Evolutionary conservation across 1,140 invertebrate genomes (phyloP).

Genomic region (Bombus haemorrhoidalis): DNA sequence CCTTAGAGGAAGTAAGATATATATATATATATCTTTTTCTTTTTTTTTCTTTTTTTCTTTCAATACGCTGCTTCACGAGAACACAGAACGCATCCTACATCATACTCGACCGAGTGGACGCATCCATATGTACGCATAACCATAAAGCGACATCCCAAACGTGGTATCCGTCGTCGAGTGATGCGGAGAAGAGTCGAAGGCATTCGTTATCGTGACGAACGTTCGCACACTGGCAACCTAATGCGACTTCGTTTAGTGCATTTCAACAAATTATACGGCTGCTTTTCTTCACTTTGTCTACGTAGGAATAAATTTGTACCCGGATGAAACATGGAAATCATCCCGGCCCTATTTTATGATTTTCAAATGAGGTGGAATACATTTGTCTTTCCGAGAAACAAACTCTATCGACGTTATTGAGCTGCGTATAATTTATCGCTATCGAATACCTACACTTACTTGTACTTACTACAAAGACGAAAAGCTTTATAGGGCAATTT

Average conservation of each 20-base stretch:
- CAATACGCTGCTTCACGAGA: constrained; percentile 9
- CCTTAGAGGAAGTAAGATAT: constrained; percentile 37
- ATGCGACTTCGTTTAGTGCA: constrained; percentile 10
- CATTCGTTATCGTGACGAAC: constrained; percentile 58
- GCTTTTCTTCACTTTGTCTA: constrained; percentile 23
- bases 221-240: constrained; percentile 22
- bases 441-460: background rate
- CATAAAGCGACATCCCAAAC: constrained; percentile 70
- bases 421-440: too few relatives aligned
- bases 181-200: constrained; percentile 18
- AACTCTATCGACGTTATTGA: background rate
- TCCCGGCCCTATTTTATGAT: constrained; percentile 3
- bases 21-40: constrained; percentile 48
- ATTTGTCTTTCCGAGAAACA: background rate
- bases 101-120: constrained; percentile 27
- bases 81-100: constrained; percentile 38
- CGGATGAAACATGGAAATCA: constrained; percentile 33
- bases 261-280: constrained; percentile 41
- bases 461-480: too few relatives aligned
- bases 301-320: constrained; percentile 29
- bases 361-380: constrained; percentile 1
- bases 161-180: constrained; percentile 52
- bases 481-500: background rate
- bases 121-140: constrained; percentile 67
- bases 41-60: background rate